Evolutionary conservation across 2,888 invertebrate genomes (phyloP), one percentile per base, ranked within the genome.

Genomic region (Sesamia inferens): DNA sequence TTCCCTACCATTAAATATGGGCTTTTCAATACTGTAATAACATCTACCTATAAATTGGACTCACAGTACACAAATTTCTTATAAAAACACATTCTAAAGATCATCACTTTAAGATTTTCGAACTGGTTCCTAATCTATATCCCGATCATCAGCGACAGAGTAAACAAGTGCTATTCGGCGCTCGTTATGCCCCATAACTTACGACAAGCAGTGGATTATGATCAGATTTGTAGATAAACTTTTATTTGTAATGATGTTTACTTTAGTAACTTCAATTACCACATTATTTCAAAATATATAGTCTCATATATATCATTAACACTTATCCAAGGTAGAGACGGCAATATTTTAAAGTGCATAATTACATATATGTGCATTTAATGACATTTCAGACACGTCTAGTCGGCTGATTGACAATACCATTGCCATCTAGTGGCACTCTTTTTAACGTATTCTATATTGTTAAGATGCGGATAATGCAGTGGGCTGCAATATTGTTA

Each of bases 121-220:
- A 63, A 76, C 65, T 8, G 70, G 62, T 78, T 66, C 11, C 13
- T 48, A 70, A 80, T 78, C 65, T 70, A 48, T 22, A 58, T 54
- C 8, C 42, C 65, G 16, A 66, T 78, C 76, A 54, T 65, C 75
- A 57, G 42, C 47, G 42, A 76, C 42, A 42, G 57, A 75, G 76
- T 65, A 80, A 80, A 76, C 65, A 80, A 69, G 39, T 57, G 47
- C 47, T 76, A 47, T 80, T 66, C 22, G 57, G 76, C 62, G 42
- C 55, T 78, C 31, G 65, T 62, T 66, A 62, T 69, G 51, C 55
- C 61, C 61, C 65, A 51, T 57, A 65, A 62, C 64, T 80, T 66
- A 70, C 54, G 22, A 65, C 51, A 55, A 59, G 19, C 63, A 66
- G 54, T 66, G 24, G 44, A 51, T 51, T 74, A 48, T 24, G 22